Percentiles rank a stretch among this genome's conserved stretches.
These are phyloP conservation scores for Percina caprodes DNA, from an alignment of 2,113 vertebrate genomes.

Conservation along the genomic window DNA sequence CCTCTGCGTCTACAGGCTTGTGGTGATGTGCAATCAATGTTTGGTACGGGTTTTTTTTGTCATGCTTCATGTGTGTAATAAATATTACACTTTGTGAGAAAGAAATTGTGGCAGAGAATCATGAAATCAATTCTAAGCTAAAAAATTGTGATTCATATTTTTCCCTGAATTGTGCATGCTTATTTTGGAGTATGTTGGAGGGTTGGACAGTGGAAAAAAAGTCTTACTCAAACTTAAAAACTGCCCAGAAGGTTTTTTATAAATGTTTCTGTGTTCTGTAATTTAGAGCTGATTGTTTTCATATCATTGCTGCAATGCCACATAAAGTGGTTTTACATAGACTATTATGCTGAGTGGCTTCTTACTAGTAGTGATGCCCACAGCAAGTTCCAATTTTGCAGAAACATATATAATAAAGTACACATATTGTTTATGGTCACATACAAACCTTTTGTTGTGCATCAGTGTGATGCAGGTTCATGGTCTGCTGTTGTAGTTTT, in stretches of 20 bases:
- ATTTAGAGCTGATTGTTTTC: background rate
- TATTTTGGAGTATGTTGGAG: background rate
- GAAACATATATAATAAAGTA: background rate
- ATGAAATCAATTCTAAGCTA: too few relatives aligned
- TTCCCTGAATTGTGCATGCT: too few relatives aligned
- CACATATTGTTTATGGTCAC: background rate
- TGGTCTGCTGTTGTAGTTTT: background rate
- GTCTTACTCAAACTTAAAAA: constrained; percentile 3
- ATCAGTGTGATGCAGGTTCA: background rate
- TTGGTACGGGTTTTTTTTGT: too few relatives aligned
- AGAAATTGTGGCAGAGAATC: too few relatives aligned
- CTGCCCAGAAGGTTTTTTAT: background rate
- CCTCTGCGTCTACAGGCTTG: too few relatives aligned
- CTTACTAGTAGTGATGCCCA: background rate
- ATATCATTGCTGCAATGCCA: background rate
- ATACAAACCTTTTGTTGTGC: background rate
- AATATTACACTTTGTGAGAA: too few relatives aligned
- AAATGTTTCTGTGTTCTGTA: background rate
- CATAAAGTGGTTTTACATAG: background rate
- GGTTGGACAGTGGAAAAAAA: constrained; percentile 28
- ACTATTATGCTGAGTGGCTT: background rate
- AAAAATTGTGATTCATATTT: too few relatives aligned
- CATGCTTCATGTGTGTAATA: too few relatives aligned
- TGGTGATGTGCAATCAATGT: too few relatives aligned
- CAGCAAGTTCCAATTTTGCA: background rate